These are phyloP conservation scores for Mactra quadrangularis DNA, from an alignment of 1,140 invertebrate genomes.

Conservation along the genomic window DNA sequence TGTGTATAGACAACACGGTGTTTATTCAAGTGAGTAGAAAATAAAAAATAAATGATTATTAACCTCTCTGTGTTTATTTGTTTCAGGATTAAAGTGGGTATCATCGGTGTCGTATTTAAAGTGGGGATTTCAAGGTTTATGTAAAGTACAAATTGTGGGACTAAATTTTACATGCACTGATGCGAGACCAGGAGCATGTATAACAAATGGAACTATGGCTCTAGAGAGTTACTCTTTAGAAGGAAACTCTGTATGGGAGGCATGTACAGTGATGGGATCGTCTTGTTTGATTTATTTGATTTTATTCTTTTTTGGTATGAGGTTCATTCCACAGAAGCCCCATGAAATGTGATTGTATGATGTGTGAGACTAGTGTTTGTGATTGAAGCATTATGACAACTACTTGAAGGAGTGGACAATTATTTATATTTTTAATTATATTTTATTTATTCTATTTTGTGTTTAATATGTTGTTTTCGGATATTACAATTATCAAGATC, in stretches of 20 bases:
- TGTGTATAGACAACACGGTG: too few species aligned
- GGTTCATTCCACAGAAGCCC: conserved; percentile 77
- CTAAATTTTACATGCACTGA: conserved; percentile 70
- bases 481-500: too few species aligned
- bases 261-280: conserved; percentile 64
- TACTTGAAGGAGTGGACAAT: too few species aligned
- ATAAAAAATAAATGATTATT: too few species aligned
- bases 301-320: conserved; percentile 73
- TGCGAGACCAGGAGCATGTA: conserved; percentile 57
- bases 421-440: too few species aligned
- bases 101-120: conserved; percentile 76
- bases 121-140: conserved; percentile 77
- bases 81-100: conserved; percentile 76
- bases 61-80: too few species aligned
- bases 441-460: too few species aligned
- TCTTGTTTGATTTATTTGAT: conserved; percentile 70
- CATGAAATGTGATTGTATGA: conserved; percentile 72
- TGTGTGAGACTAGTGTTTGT: too few species aligned
- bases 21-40: too few species aligned
- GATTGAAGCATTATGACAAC: too few species aligned
- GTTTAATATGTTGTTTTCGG: too few species aligned
- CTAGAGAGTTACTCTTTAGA: conserved; percentile 72
- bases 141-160: conserved; percentile 66
- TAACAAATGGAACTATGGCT: conserved; percentile 68
- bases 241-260: conserved; percentile 66